These are phyloP conservation scores for Scylla paramamosain DNA, from an alignment of 1,140 invertebrate genomes.

Conservation along the genomic window DNA sequence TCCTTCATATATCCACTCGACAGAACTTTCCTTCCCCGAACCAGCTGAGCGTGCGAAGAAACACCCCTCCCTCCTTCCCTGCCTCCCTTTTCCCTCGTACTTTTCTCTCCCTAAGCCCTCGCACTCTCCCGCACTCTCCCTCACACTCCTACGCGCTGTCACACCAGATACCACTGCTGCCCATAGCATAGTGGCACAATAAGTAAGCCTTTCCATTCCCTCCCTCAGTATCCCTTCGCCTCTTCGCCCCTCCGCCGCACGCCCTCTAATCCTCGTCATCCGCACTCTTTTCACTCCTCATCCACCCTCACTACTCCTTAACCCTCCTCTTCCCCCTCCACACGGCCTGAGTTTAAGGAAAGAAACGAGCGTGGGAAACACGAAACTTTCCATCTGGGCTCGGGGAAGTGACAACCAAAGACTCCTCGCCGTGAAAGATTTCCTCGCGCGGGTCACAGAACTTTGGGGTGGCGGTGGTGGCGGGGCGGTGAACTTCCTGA, in stretches of 20 bases:
- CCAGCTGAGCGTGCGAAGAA: too few species aligned
- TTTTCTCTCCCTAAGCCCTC: neutral
- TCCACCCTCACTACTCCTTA: neutral
- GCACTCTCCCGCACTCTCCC: neutral
- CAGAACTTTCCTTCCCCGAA: too few species aligned
- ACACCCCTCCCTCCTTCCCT: neutral
- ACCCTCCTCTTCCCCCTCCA: neutral
- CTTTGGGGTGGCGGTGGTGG: neutral
- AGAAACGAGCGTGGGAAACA: conserved; percentile 33
- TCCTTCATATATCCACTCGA: neutral
- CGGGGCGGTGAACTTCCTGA: neutral
- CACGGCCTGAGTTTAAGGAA: conserved; percentile 2
- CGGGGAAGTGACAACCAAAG: conserved; percentile 1
- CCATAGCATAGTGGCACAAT: neutral
- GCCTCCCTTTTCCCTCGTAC: neutral
- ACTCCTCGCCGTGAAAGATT: conserved; percentile 2
- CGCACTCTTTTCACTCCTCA: neutral
- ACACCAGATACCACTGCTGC: too few species aligned
- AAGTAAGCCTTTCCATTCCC: neutral
- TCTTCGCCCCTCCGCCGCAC: neutral
- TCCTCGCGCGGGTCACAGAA: neutral
- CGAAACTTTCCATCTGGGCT: neutral
- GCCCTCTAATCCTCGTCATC: neutral
- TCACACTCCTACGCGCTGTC: too few species aligned
- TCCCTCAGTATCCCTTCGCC: neutral